Evolutionary conservation across 1,140 invertebrate genomes (phyloP).

Genomic region (Nomia melanderi): DNA sequence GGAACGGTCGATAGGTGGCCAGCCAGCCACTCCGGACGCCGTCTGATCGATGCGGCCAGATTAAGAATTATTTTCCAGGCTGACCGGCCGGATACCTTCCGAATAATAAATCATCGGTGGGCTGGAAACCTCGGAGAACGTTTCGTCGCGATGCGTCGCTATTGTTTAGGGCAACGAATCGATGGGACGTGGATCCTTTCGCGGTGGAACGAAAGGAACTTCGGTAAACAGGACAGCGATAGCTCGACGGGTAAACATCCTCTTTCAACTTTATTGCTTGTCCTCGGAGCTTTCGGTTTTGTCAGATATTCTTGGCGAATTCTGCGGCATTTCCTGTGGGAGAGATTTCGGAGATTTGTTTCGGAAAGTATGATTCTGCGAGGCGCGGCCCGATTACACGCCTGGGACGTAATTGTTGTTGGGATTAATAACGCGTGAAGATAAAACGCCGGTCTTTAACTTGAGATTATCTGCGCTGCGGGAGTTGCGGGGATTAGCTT

Average conservation of each 20-base stretch:
- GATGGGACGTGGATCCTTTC: no score
- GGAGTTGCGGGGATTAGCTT: no score
- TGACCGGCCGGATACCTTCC: no score
- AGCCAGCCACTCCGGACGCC: no score
- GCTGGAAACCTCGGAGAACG: not conserved
- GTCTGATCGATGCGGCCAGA: slow-evolving; percentile 5
- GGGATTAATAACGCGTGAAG: slow-evolving; percentile 38
- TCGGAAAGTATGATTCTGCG: slow-evolving; percentile 10
- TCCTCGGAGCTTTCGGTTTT: not conserved
- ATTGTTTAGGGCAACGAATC: no score
- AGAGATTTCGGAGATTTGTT: not conserved
- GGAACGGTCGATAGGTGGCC: not conserved
- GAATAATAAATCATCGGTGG: slow-evolving; percentile 23
- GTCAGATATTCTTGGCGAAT: no score
- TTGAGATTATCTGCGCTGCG: no score
- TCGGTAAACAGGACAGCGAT: not conserved
- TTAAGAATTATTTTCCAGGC: slow-evolving; percentile 24
- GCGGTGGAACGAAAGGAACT: not conserved
- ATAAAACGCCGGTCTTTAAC: no score
- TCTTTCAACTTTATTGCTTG: slow-evolving; percentile 20
- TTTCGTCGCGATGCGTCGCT: no score
- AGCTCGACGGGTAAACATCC: slow-evolving; percentile 4
- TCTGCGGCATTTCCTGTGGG: not conserved
- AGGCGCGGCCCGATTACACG: not conserved
- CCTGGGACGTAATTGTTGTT: slow-evolving; percentile 8